Evolutionary conservation across 2,797 vertebrate genomes (phyloP).

Genomic region (Carduelis carduelis): DNA sequence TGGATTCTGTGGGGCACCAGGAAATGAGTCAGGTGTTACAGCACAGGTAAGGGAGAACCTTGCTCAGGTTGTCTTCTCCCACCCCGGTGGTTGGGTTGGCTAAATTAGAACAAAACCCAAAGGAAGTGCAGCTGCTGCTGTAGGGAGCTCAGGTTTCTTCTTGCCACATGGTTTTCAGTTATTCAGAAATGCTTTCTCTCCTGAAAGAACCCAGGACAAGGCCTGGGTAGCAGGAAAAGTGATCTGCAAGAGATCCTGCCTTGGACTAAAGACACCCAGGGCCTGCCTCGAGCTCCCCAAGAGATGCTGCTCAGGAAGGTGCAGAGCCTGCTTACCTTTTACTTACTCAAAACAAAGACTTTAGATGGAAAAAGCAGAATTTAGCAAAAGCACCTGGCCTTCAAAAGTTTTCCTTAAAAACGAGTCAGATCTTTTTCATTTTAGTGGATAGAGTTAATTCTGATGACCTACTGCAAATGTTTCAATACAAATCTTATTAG

Average conservation of each 20-base stretch:
- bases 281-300: not conserved
- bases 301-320: not conserved
- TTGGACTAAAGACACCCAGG: not conserved
- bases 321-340: not conserved
- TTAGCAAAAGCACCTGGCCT: not conserved
- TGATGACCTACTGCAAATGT: not conserved
- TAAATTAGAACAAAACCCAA: not conserved
- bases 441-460: not conserved
- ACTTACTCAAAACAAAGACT: not conserved
- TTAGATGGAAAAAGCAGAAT: not conserved
- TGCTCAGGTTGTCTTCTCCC: not conserved
- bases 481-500: not conserved
- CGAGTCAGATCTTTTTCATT: not conserved
- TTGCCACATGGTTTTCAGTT: not conserved
- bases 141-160: not conserved
- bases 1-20: not conserved
- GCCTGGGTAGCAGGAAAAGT: not conserved
- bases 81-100: accelerated
- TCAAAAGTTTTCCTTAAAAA: not conserved
- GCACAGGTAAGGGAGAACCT: not conserved
- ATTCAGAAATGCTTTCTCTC: not conserved
- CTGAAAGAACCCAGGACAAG: not conserved
- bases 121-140: not conserved
- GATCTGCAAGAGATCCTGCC: not conserved
- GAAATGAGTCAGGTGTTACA: not conserved